Conservation (phyloP, 1,140 invertebrate species). For the Monomorium pharaonis region DNA sequence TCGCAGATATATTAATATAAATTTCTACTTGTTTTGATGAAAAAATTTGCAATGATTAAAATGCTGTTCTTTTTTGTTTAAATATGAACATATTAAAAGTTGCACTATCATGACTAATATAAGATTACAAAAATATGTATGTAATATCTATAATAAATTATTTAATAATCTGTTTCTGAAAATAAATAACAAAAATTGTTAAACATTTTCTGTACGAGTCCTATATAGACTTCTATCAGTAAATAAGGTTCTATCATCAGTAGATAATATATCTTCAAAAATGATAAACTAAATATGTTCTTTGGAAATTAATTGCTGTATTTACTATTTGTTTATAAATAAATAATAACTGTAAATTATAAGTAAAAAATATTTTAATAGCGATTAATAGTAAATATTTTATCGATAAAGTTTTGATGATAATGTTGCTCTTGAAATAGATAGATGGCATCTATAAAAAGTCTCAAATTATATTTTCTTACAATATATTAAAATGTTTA, state of each 20-base stretch:
- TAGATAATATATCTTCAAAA: not conserved
- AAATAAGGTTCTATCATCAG: slow-evolving; percentile 1
- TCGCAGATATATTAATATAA: not conserved
- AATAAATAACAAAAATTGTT: not conserved
- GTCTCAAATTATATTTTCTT: not conserved
- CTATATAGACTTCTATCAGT: not conserved
- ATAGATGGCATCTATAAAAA: slow-evolving; percentile 27
- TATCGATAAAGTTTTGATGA: not conserved
- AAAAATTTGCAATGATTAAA: not conserved
- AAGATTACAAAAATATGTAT: not conserved
- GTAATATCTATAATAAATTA: not conserved
- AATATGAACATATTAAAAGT: not conserved
- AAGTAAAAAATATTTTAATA: not conserved
- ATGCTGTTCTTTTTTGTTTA: not conserved
- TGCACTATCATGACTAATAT: not conserved
- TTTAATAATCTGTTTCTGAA: not conserved
- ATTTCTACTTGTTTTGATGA: not conserved
- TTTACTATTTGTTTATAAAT: not conserved
- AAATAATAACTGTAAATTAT: not conserved
- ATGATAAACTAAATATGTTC: not conserved
- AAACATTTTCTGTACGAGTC: not conserved
- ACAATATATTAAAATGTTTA: not conserved
- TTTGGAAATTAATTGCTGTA: not conserved
- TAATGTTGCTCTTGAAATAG: not conserved
- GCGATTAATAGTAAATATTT: not conserved